Base-by-base conservation (phyloP, 2,888 invertebrate genomes). In the Hofmannophila pseudospretella region DNA sequence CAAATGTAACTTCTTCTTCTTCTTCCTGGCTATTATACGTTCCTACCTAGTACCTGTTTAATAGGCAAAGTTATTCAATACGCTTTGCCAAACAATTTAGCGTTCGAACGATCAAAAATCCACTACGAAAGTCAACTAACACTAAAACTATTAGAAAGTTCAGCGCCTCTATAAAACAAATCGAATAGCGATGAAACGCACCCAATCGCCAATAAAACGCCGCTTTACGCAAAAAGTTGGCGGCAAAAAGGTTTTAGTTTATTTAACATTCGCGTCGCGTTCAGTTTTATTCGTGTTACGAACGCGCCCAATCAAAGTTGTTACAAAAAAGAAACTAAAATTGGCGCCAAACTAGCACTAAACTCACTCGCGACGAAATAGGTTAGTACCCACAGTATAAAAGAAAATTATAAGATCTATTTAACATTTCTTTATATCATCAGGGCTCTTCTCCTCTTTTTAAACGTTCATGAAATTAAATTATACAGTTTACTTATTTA, bases 191-290 rank as follows among this genome's bases (percentile, higher is more conserved):
- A 63, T 68, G 66, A 66, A 70, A 61, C 39, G 29, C 57, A 45
- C 55, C 53, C 63, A 64, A 67, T 67, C 50, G 54, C 53, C 57
- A 56, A 67, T 65, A 62, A 64, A 63, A 58, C 37, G 45, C 41
- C 43, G 47, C 53, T 58, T 57, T 48, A 44, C 36, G 40, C 44
- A 55, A 57, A 57, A 65, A 51, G 48, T 47, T 59, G 38, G 38
- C 35, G 39, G 44, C 36, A 38, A 50, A 54, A 58, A 46, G 49
- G 47, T 38, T 54, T 57, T 58, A 55, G 58, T 75, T 71, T 58
- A 55, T 58, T 75, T 71, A 66, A 59, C 56, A 76, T 77, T 75
- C 76, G 41, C 29, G 39, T 37, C 49, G 65, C 67, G 71, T 69
- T 54, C 50, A 41, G 45, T 41, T 43, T 50, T 58, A 58, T 57